A percentile compares a stretch with the other conserved stretches of the same genome.
phyloP scores from a whole-genome alignment of 2,113 vertebrate species.

The Brevimyrus niger region DNA sequence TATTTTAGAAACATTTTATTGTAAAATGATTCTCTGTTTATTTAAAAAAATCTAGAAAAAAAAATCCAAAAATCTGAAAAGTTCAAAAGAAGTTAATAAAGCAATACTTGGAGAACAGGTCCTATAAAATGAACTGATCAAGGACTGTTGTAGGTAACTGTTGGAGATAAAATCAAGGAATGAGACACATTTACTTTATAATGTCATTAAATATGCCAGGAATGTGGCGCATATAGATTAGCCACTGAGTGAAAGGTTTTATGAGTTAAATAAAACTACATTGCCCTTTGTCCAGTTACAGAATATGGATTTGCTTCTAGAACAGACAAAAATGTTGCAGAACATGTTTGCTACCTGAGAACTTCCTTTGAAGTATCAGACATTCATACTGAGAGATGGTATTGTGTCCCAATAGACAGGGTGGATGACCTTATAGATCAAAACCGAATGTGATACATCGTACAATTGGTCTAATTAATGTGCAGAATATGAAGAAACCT shows the following conservation, averaged over 20 bases:
- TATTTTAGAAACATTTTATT: not conserved
- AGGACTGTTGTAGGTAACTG: not conserved
- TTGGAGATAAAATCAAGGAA: not conserved
- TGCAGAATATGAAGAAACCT: not conserved
- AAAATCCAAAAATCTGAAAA: not conserved
- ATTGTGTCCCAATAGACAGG: not conserved
- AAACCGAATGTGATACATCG: not conserved
- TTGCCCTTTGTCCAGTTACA: not conserved
- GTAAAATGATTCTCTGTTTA: not conserved
- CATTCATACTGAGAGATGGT: not conserved
- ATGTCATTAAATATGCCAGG: not conserved
- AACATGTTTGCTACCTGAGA: not conserved
- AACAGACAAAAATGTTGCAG: not conserved
- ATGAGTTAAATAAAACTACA: not conserved
- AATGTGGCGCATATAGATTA: not conserved
- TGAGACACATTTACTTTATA: not conserved
- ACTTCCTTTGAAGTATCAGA: not conserved
- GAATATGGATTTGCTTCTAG: not conserved
- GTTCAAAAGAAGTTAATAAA: not conserved
- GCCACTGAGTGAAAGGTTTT: not conserved
- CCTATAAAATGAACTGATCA: not conserved
- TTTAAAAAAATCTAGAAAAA: not conserved
- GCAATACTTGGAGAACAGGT: not conserved
- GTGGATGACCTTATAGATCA: not conserved
- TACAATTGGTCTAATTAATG: not conserved